Evolutionary conservation across 2,113 vertebrate species (phyloP).

Genomic region (Dolichotis patagonum): DNA sequence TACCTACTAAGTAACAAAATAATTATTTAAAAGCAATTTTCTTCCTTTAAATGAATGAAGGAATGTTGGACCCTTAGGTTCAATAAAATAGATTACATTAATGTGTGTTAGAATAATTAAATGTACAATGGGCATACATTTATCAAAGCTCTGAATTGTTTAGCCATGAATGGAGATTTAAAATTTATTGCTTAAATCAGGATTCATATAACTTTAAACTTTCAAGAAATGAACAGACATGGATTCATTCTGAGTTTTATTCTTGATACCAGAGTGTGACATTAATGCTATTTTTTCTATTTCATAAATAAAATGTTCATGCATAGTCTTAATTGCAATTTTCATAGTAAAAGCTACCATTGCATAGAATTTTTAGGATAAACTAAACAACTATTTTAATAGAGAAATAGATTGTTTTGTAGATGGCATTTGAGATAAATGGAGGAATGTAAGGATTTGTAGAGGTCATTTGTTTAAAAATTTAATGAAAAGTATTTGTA

Average conservation of each 20-base stretch:
- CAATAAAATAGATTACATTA: background rate
- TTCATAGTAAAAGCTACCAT: conserved; percentile 52
- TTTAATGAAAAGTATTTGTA: conserved; percentile 68
- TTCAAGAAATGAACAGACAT: background rate
- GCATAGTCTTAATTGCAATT: conserved; percentile 77
- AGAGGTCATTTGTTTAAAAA: conserved; percentile 75
- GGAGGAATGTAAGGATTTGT: conserved; percentile 37
- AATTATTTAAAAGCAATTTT: background rate
- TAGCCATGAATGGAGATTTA: conserved; percentile 55
- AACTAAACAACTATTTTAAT: conserved; percentile 59
- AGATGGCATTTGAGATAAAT: conserved; percentile 77
- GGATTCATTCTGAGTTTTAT: no score
- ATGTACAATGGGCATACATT: conserved; percentile 61
- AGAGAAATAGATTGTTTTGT: conserved; percentile 68
- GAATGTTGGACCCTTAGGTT: background rate
- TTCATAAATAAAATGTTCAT: conserved; percentile 74
- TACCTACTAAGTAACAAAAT: background rate
- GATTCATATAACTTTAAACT: conserved; percentile 61
- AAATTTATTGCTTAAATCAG: conserved; percentile 71
- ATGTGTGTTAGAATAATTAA: background rate
- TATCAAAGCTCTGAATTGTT: conserved; percentile 33
- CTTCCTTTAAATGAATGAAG: background rate
- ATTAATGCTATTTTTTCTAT: conserved; percentile 78
- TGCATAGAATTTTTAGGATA: conserved; percentile 69
- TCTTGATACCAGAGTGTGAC: background rate